Percentiles rank a stretch among this genome's conserved stretches.
phyloP scores from a whole-genome alignment of 2,797 vertebrate species.

The Enteromius paludinosus region DNA sequence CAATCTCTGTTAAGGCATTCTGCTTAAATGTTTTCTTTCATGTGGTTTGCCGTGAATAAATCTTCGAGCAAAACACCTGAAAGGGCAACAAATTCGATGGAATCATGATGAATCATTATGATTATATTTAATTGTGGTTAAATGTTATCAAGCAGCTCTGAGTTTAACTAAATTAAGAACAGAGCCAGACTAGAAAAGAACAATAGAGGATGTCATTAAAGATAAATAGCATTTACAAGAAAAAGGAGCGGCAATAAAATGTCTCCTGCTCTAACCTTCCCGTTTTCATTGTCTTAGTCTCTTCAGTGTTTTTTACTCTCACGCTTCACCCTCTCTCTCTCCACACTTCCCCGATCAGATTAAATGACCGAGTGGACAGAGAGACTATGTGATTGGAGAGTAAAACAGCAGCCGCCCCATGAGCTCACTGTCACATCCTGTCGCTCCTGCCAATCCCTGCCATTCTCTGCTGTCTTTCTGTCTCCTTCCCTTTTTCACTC shows the following conservation, averaged over 20 bases:
- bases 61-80: neutral
- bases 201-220: constrained; percentile 28
- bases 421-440: constrained; percentile 75
- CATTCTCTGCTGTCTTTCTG: constrained; percentile 4
- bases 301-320: constrained; percentile 15
- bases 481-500: constrained; percentile 5
- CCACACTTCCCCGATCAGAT: constrained; percentile 68
- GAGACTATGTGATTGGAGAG: constrained; percentile 76
- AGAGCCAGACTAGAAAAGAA: constrained; percentile 20
- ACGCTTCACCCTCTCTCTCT: constrained; percentile 56
- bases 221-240: constrained; percentile 18
- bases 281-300: neutral
- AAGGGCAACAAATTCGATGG: neutral
- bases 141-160: neutral
- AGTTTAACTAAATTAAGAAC: neutral
- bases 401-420: constrained; percentile 73
- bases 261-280: constrained; percentile 17
- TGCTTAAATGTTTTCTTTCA: neutral
- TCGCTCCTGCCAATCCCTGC: constrained; percentile 71
- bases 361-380: constrained; percentile 73
- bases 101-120: neutral
- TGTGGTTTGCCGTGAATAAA: neutral
- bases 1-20: neutral
- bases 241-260: constrained; percentile 33
- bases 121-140: neutral